Evolutionary conservation across 1,140 invertebrate species (phyloP).

Genomic region (Argopecten irradians): DNA sequence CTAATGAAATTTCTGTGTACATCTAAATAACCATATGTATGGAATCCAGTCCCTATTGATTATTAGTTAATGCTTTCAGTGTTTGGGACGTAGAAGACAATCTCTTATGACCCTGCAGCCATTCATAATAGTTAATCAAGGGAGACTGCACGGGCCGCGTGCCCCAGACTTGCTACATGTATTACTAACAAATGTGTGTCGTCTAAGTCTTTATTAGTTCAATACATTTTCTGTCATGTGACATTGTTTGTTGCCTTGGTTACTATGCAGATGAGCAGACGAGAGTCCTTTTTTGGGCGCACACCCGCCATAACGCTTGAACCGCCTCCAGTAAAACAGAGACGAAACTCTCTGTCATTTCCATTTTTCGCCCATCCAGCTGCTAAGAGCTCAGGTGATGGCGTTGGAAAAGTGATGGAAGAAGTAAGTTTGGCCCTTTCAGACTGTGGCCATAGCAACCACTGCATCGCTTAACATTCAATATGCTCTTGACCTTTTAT

Average conservation of each 20-base stretch:
- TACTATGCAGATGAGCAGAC: slow-evolving; percentile 49
- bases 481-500: neutral
- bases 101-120: neutral
- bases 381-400: slow-evolving; percentile 39
- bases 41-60: neutral
- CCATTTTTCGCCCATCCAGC: slow-evolving; percentile 50
- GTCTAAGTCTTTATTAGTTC: neutral
- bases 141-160: neutral
- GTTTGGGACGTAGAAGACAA: neutral
- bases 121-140: neutral
- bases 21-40: neutral
- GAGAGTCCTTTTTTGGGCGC: slow-evolving; percentile 53
- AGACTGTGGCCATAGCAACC: slow-evolving; percentile 28
- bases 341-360: slow-evolving; percentile 52
- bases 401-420: slow-evolving; percentile 38
- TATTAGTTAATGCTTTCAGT: neutral
- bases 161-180: neutral
- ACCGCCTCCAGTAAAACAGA: slow-evolving; percentile 44
- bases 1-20: neutral
- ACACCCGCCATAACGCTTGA: slow-evolving; percentile 31
- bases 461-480: slow-evolving; percentile 39
- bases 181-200: slow-evolving; percentile 8
- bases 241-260: slow-evolving; percentile 50
- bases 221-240: slow-evolving; percentile 25
- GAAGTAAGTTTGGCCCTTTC: slow-evolving; percentile 47